phyloP scores from a whole-genome alignment of 1,140 invertebrate genomes.

The Bombus pascuorum region DNA sequence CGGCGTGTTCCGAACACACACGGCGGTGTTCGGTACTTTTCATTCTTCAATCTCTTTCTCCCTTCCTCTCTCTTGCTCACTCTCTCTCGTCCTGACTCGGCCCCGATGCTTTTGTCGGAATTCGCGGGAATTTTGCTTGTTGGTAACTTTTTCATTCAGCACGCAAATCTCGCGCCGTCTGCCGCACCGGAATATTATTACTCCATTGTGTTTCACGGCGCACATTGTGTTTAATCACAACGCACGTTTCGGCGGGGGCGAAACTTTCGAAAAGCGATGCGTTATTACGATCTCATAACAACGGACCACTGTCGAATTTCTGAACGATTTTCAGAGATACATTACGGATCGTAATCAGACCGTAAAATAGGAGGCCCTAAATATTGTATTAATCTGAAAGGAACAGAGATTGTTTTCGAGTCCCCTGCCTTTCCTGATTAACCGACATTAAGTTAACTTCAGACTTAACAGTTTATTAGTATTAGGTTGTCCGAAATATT shows the following conservation, averaged over 20 bases:
- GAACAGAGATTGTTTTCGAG: background rate
- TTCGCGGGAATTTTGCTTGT: slow-evolving; percentile 60
- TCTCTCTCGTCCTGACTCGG: slow-evolving; percentile 8
- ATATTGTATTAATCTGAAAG: slow-evolving; percentile 9
- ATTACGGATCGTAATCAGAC: background rate
- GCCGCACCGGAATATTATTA: slow-evolving; percentile 53
- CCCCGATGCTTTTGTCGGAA: slow-evolving; percentile 59
- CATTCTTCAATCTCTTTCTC: slow-evolving; percentile 53
- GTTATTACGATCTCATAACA: slow-evolving; percentile 42
- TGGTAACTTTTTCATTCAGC: slow-evolving; percentile 62
- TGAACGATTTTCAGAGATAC: slow-evolving; percentile 32
- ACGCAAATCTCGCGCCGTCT: slow-evolving; percentile 58
- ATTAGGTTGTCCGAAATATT: background rate
- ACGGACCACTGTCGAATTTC: slow-evolving; percentile 18
- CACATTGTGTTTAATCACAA: slow-evolving; percentile 44
- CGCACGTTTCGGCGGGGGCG: slow-evolving; percentile 16
- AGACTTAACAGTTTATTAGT: background rate
- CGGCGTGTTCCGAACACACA: slow-evolving; percentile 45
- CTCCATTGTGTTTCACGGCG: slow-evolving; percentile 43
- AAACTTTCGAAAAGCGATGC: slow-evolving; percentile 38
- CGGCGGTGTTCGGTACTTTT: slow-evolving; percentile 56
- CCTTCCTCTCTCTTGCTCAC: slow-evolving; percentile 9
- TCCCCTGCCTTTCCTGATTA: background rate
- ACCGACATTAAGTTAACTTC: background rate
- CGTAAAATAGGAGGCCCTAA: background rate